Evolutionary conservation across 2,113 vertebrate species (phyloP), one percentile per base, ranked within the genome.

Genomic region (Passer montanus): DNA sequence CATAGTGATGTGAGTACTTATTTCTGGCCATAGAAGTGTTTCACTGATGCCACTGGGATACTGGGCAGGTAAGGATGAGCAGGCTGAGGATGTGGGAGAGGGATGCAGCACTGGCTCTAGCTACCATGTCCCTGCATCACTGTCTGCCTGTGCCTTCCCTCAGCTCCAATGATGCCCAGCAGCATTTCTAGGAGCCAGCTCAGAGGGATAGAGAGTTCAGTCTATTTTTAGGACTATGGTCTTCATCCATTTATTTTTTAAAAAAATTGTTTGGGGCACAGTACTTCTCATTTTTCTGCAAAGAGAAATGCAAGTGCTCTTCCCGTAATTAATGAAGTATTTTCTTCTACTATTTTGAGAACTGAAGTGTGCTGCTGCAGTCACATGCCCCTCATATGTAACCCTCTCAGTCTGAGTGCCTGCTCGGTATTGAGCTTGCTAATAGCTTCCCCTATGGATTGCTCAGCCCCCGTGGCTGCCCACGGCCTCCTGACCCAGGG

Each of bases 201-300:
- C 81, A 78, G 52, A 69, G 39, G 35, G 27, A 30, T 64, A 83
- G 50, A 80, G 46, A 44, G 17, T 35, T 30, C 53, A n/a, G n/a
- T 35, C n/a, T 94, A 35, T 79, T 95, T 93, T 96, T 94, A 93
- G 78, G 67, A 94, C 92, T 96, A 23, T 55, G 50, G 44, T 33
- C 67, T 91, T 62, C 55, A 85, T 96, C 95, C 62, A 76, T 67
- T 56, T 87, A 44, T 88, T 81, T 68, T 35, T 55, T 6, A 7
- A 10, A 53, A 68, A 59, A 53, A 52, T 31, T 43, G 8, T 64
- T 67, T 75, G 44, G 23, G 15, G 13, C 31, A 31, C 31, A 68
- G 26, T 37, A 37, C 47, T 83, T 93, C 53, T 69, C 35, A 18
- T 74, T 94, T 92, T 86, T 87, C 84, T 35, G 46, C 18, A 30